Conservation (phyloP, 2,888 invertebrate genomes). For the Metopia argyrocephala region DNA sequence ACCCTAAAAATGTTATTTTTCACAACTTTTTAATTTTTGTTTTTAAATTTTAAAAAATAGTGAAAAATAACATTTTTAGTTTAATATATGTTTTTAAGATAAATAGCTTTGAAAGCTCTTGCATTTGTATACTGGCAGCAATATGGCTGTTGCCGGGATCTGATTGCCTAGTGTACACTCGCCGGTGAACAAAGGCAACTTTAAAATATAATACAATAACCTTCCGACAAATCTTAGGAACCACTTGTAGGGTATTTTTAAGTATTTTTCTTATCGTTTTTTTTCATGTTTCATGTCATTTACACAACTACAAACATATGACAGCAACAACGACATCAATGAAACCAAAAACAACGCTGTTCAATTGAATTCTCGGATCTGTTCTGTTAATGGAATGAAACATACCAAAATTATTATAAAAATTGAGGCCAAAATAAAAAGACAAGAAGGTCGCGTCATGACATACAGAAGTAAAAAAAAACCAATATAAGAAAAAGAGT, state of each 20-base stretch:
- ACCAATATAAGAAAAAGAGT: not conserved
- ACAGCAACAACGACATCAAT: not conserved
- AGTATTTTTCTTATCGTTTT: not conserved
- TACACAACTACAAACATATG: not conserved
- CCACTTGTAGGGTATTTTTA: constrained; percentile 19
- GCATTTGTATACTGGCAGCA: too few species aligned
- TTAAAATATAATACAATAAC: too few species aligned
- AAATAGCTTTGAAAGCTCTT: too few species aligned
- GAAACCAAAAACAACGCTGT: not conserved
- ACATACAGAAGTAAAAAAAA: constrained; percentile 31
- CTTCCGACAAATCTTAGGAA: not conserved
- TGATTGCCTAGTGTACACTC: too few species aligned
- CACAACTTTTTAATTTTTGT: too few species aligned
- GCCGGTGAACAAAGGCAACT: too few species aligned
- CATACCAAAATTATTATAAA: constrained; percentile 53
- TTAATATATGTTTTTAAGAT: too few species aligned
- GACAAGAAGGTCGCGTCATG: constrained; percentile 61
- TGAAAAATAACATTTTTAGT: too few species aligned
- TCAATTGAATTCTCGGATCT: constrained; percentile 33
- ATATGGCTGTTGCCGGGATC: too few species aligned
- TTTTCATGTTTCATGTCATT: not conserved
- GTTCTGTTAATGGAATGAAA: constrained; percentile 47
- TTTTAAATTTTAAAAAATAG: too few species aligned
- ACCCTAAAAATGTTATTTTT: too few species aligned
- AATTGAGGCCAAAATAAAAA: constrained; percentile 53